These are phyloP conservation scores for Actenoides hombroni DNA, from an alignment of 2,113 vertebrate genomes.

Conservation along the genomic window DNA sequence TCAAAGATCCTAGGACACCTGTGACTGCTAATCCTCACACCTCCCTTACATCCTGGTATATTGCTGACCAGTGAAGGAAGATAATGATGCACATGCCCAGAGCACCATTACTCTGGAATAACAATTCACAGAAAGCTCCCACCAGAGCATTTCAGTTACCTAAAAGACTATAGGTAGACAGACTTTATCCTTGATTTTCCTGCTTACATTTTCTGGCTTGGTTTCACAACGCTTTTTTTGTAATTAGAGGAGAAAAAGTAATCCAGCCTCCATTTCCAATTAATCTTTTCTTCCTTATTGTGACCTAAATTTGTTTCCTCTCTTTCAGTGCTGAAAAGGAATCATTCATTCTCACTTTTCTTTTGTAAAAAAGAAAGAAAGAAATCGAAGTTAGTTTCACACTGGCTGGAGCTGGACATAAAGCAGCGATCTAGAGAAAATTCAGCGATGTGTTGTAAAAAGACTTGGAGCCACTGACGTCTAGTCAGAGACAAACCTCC, in stretches of 20 bases:
- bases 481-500: background rate
- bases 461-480: background rate
- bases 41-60: background rate
- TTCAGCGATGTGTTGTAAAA: constrained; percentile 26
- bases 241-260: background rate
- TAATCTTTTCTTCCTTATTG: background rate
- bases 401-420: background rate
- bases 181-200: background rate
- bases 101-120: background rate
- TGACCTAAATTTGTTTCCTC: background rate
- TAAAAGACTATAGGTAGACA: background rate
- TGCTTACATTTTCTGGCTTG: background rate
- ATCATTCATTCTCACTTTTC: background rate
- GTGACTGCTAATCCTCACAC: background rate
- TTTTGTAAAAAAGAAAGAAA: background rate
- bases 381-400: background rate
- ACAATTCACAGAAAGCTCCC: background rate
- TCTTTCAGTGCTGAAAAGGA: background rate
- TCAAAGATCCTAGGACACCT: background rate
- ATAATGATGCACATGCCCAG: background rate
- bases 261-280: background rate
- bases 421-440: background rate
- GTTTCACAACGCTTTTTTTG: background rate
- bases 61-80: background rate
- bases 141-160: background rate